Evolutionary conservation across 2,888 invertebrate species (phyloP).

Genomic region (Nematopogon swammerdamellus): DNA sequence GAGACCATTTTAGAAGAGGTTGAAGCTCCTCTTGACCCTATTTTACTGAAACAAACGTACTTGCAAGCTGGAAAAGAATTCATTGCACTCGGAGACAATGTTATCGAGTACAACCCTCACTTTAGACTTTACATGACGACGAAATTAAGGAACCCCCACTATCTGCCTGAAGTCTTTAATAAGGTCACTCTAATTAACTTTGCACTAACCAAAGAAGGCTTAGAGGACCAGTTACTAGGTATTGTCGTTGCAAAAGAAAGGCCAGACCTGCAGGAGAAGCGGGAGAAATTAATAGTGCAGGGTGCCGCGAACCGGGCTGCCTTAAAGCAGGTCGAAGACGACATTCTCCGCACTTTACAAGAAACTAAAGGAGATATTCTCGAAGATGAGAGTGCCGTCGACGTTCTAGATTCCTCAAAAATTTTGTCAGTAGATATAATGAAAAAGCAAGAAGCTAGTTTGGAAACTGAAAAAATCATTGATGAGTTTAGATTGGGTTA

Average conservation of each 20-base stretch:
- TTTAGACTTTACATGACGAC: slow-evolving; percentile 81
- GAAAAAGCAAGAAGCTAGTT: slow-evolving; percentile 74
- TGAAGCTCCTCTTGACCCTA: slow-evolving; percentile 75
- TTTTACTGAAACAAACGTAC: slow-evolving; percentile 71
- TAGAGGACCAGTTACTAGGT: slow-evolving; percentile 80
- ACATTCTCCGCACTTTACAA: slow-evolving; percentile 80
- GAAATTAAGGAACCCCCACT: slow-evolving; percentile 81
- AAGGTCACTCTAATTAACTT: slow-evolving; percentile 83
- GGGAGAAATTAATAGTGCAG: slow-evolving; percentile 75
- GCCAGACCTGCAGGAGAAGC: slow-evolving; percentile 78
- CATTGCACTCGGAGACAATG: slow-evolving; percentile 75
- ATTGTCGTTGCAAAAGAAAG: slow-evolving; percentile 83
- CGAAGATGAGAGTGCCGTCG: slow-evolving; percentile 87
- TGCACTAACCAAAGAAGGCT: slow-evolving; percentile 75
- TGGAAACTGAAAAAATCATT: slow-evolving; percentile 73
- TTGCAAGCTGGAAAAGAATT: slow-evolving; percentile 70
- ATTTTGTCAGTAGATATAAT: slow-evolving; percentile 75
- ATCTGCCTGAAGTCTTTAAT: slow-evolving; percentile 79
- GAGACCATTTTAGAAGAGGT: slow-evolving; percentile 76
- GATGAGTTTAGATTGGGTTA: slow-evolving; percentile 74
- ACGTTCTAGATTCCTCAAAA: slow-evolving; percentile 85
- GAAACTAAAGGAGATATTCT: slow-evolving; percentile 83
- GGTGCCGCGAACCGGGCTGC: slow-evolving; percentile 77
- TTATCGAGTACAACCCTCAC: slow-evolving; percentile 70
- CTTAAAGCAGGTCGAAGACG: slow-evolving; percentile 83